Conservation (phyloP, 2,888 invertebrate species). For the Brachyptera risi region DNA sequence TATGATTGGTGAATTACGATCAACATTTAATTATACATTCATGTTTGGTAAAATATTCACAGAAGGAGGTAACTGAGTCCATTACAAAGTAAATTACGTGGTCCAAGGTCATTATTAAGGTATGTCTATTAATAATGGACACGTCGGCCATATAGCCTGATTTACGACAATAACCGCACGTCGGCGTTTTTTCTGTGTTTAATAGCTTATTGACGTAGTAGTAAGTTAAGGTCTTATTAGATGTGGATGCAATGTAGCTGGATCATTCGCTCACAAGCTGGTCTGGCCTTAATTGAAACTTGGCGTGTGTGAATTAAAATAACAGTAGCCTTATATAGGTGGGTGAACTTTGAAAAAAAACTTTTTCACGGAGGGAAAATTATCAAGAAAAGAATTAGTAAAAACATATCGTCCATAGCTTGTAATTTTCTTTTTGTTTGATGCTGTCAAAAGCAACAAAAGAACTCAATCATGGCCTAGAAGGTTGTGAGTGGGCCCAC, state of each 20-base stretch:
- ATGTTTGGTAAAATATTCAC: slow-evolving; percentile 11
- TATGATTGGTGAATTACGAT: slow-evolving; percentile 13
- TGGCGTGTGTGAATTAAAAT: slow-evolving; percentile 24
- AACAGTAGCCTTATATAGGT: slow-evolving; percentile 1
- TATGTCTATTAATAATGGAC: neutral
- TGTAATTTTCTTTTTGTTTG: slow-evolving; percentile 3
- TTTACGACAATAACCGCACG: slow-evolving; percentile 10
- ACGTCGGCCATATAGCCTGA: neutral
- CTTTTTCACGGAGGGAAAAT: slow-evolving; percentile 2
- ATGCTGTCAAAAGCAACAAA: slow-evolving; percentile 3
- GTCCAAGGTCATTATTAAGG: slow-evolving; percentile 15
- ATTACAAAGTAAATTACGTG: neutral
- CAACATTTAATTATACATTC: slow-evolving; percentile 18
- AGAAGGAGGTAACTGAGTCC: neutral
- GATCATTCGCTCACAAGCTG: slow-evolving; percentile 21
- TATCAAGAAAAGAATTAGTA: neutral
- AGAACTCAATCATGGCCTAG: slow-evolving; percentile 3
- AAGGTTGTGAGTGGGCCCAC: slow-evolving; percentile 1
- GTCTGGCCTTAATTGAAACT: slow-evolving; percentile 23
- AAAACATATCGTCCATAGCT: neutral
- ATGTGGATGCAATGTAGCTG: neutral
- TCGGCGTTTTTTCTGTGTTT: neutral
- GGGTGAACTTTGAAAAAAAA: slow-evolving; percentile 19
- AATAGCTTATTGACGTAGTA: slow-evolving; percentile 17
- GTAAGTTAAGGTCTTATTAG: slow-evolving; percentile 6